Percentiles rank a stretch among this genome's conserved stretches.
Evolutionary conservation across 2,888 invertebrate species (phyloP).

Genomic region (Urechis unicinctus): DNA sequence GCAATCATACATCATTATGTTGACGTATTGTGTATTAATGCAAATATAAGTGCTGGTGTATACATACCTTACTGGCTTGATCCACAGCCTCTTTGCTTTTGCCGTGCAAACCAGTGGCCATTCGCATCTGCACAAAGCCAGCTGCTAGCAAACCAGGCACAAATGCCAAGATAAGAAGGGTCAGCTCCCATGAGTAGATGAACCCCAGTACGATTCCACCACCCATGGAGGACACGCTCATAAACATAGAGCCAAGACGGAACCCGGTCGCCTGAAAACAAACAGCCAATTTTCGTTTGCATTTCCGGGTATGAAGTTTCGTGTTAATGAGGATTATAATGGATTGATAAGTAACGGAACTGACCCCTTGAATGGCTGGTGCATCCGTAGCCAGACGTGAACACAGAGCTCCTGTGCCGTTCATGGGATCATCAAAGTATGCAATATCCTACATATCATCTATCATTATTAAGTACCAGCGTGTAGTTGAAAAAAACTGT

Average conservation of each 20-base stretch:
- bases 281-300: too few species aligned
- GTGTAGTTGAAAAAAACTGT: too few species aligned
- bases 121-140: constrained; percentile 33
- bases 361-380: constrained; percentile 46
- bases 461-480: too few species aligned
- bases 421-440: constrained; percentile 45
- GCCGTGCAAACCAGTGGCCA: constrained; percentile 50
- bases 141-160: constrained; percentile 50
- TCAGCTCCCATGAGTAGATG: constrained; percentile 53
- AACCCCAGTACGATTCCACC: constrained; percentile 52
- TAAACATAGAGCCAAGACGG: constrained; percentile 46
- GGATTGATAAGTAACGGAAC: too few species aligned
- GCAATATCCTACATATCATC: constrained; percentile 38
- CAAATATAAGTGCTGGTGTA: too few species aligned
- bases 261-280: constrained; percentile 48
- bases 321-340: too few species aligned
- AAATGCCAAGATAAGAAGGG: constrained; percentile 48
- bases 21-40: too few species aligned
- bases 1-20: too few species aligned
- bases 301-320: too few species aligned
- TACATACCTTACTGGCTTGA: constrained; percentile 55
- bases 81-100: constrained; percentile 54
- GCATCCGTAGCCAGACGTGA: constrained; percentile 48
- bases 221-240: constrained; percentile 43
- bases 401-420: constrained; percentile 45